These are phyloP conservation scores for Arctia plantaginis DNA, from an alignment of 2,888 invertebrate genomes.

Conservation along the genomic window DNA sequence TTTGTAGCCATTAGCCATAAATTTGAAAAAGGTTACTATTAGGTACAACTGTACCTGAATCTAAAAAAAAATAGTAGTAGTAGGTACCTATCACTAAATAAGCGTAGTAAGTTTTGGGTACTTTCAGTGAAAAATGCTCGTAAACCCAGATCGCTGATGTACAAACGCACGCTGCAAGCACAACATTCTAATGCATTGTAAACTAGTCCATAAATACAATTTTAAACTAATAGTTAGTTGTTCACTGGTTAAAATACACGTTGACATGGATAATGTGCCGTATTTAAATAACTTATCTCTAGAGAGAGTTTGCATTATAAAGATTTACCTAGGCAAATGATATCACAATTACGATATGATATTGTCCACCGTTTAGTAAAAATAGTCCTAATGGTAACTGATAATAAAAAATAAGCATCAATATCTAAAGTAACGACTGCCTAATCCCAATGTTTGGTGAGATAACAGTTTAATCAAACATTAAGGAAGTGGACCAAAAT, in stretches of 20 bases:
- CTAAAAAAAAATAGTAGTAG: not conserved
- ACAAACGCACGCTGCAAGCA: not conserved
- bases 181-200: slow-evolving; percentile 2
- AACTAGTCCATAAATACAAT: not conserved
- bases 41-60: not conserved
- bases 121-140: slow-evolving; percentile 9
- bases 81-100: not conserved
- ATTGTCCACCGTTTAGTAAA: not conserved
- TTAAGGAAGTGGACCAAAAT: slow-evolving; percentile 20
- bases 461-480: slow-evolving; percentile 15
- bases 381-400: not conserved
- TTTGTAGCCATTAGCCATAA: not conserved
- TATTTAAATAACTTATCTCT: not conserved
- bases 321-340: not conserved
- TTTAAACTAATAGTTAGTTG: not conserved
- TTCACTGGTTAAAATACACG: not conserved
- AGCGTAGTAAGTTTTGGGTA: not conserved
- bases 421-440: not conserved
- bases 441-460: not conserved
- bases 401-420: not conserved
- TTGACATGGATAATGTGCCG: not conserved
- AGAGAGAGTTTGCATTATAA: not conserved
- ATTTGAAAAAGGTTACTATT: not conserved
- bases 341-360: not conserved
- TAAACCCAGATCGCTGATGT: slow-evolving; percentile 2